Conservation (phyloP, 2,888 invertebrate genomes). For the Elegia similella region DNA sequence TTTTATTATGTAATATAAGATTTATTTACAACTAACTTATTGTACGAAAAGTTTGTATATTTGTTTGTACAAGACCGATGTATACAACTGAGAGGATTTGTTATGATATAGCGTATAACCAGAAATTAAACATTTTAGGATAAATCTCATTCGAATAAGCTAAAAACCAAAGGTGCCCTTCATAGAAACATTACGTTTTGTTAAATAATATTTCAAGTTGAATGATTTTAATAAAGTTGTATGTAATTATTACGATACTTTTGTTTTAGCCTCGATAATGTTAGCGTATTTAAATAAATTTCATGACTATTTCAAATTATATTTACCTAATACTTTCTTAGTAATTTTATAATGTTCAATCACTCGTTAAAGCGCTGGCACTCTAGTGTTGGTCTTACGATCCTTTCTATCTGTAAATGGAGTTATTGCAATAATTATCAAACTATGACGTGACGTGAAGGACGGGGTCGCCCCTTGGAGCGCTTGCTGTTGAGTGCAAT, state of each 20-base stretch:
- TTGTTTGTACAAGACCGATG: conserved; percentile 72
- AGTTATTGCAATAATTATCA: conserved; percentile 59
- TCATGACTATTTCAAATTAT: conserved; percentile 80
- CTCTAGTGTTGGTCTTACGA: conserved; percentile 78
- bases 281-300: conserved; percentile 77
- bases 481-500: conserved; percentile 48
- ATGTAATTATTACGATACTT: conserved; percentile 74
- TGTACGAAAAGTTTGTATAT: conserved; percentile 64
- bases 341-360: conserved; percentile 75
- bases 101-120: conserved; percentile 73
- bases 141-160: conserved; percentile 85
- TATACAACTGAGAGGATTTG: conserved; percentile 73
- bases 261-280: conserved; percentile 78
- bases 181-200: conserved; percentile 82
- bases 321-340: conserved; percentile 79
- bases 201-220: conserved; percentile 80
- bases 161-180: conserved; percentile 94
- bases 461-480: conserved; percentile 46
- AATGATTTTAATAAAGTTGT: conserved; percentile 78
- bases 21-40: conserved; percentile 80
- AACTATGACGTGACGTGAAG: conserved; percentile 40
- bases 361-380: conserved; percentile 81
- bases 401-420: conserved; percentile 64
- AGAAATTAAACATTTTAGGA: conserved; percentile 79
- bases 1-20: conserved; percentile 74